These are phyloP conservation scores for Drosophila pachea DNA, from an alignment of 1,140 invertebrate species.

Conservation along the genomic window DNA sequence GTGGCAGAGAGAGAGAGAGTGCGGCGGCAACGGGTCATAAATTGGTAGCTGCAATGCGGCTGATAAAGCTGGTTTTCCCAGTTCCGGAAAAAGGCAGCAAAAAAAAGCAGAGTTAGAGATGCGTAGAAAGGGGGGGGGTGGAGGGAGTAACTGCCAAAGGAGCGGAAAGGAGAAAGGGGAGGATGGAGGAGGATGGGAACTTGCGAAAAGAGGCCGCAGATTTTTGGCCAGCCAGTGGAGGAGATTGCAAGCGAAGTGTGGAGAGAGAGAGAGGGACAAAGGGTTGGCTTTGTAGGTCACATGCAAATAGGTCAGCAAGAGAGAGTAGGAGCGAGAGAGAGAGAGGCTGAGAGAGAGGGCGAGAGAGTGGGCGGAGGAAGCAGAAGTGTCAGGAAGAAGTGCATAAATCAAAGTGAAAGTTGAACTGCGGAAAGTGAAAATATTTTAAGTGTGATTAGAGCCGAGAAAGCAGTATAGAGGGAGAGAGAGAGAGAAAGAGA, in stretches of 20 bases:
- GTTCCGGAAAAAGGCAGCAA: neutral
- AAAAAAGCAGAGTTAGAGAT: slow-evolving; percentile 10
- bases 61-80: slow-evolving; percentile 52
- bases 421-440: slow-evolving; percentile 33
- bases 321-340: neutral
- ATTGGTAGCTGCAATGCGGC: slow-evolving; percentile 70
- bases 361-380: neutral
- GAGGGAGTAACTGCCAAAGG: neutral
- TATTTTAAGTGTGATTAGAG: slow-evolving; percentile 35
- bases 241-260: slow-evolving; percentile 1
- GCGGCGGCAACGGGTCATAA: slow-evolving; percentile 45
- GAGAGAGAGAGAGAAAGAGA: slow-evolving; percentile 1
- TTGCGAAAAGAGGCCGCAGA: slow-evolving; percentile 55
- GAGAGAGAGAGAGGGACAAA: too few relatives aligned
- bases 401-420: slow-evolving; percentile 68
- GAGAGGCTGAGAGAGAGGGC: neutral
- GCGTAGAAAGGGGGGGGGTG: neutral
- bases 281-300: slow-evolving; percentile 50
- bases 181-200: slow-evolving; percentile 13
- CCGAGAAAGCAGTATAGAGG: neutral
- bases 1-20: too few relatives aligned
- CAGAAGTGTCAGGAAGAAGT: slow-evolving; percentile 6
- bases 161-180: slow-evolving; percentile 1
- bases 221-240: slow-evolving; percentile 31
- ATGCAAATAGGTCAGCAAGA: slow-evolving; percentile 50